phyloP scores from a whole-genome alignment of 2,888 invertebrate species.

The Hoplodrina ambigua region DNA sequence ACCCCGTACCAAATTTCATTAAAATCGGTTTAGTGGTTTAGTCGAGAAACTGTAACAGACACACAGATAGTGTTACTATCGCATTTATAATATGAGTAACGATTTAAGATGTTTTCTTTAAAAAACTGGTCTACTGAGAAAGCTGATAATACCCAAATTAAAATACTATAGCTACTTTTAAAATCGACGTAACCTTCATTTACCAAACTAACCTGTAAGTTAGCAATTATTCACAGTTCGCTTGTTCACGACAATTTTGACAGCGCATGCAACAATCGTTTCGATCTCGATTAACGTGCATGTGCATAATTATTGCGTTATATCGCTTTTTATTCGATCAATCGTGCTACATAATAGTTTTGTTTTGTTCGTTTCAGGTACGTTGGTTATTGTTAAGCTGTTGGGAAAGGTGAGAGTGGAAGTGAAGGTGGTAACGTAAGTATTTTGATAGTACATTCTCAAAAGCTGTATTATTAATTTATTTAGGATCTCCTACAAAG shows the following conservation, averaged over 20 bases:
- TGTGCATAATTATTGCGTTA: slow-evolving; percentile 52
- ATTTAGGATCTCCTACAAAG: no score
- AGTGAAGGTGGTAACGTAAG: slow-evolving; percentile 2
- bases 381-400: slow-evolving; percentile 45
- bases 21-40: no score
- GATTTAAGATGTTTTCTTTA: no score
- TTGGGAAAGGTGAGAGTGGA: slow-evolving; percentile 28
- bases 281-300: slow-evolving; percentile 51
- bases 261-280: slow-evolving; percentile 54
- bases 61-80: no score
- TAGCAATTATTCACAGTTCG: slow-evolving; percentile 53
- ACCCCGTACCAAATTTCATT: no score
- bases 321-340: slow-evolving; percentile 49
- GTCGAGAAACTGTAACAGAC: no score
- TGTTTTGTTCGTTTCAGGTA: slow-evolving; percentile 60
- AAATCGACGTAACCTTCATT: slow-evolving; percentile 35
- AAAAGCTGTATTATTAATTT: no score
- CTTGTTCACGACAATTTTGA: slow-evolving; percentile 52
- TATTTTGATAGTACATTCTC: no score
- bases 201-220: slow-evolving; percentile 40
- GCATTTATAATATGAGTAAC: no score
- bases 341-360: slow-evolving; percentile 49
- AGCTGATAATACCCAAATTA: background rate
- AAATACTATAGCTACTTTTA: background rate
- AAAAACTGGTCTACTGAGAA: no score